Percentiles rank a stretch among this genome's conserved stretches.
Evolutionary conservation across 2,888 invertebrate genomes (phyloP).

Genomic region (Yponomeuta cagnagella): DNA sequence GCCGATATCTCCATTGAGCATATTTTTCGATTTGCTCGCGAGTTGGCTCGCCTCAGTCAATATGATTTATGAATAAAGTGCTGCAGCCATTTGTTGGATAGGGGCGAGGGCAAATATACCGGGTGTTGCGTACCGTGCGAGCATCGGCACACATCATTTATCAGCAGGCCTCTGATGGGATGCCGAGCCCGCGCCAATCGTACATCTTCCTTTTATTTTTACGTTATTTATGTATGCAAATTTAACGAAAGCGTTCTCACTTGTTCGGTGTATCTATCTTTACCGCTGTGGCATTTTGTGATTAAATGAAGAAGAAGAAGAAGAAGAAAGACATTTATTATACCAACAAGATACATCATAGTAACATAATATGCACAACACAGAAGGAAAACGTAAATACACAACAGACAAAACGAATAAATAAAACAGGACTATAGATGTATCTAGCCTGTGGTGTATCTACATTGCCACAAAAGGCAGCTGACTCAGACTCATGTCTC

Average conservation of each 20-base stretch:
- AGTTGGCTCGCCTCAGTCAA: conserved; percentile 29
- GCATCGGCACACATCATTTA: conserved; percentile 34
- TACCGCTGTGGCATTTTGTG: too few relatives aligned
- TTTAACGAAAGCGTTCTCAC: not conserved
- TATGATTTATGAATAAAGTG: conserved; percentile 47
- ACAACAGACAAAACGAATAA: too few relatives aligned
- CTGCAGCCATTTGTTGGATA: conserved; percentile 22
- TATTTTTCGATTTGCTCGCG: conserved; percentile 48
- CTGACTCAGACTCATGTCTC: too few relatives aligned
- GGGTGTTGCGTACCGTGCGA: conserved; percentile 9
- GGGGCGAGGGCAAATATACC: conserved; percentile 11
- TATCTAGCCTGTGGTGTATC: too few relatives aligned
- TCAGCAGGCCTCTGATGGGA: conserved; percentile 37
- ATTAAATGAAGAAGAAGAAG: too few relatives aligned
- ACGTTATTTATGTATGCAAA: conserved; percentile 19
- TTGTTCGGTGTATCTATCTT: too few relatives aligned
- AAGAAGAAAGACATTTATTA: too few relatives aligned
- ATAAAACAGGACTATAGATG: too few relatives aligned
- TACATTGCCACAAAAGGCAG: too few relatives aligned
- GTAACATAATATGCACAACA: too few relatives aligned
- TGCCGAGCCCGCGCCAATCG: conserved; percentile 30
- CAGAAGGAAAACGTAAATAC: too few relatives aligned
- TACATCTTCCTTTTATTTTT: conserved; percentile 30
- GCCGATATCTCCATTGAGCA: conserved; percentile 43
- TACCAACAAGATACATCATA: too few relatives aligned